phyloP scores from a whole-genome alignment of 2,888 invertebrate genomes.

The Apamea crenata region DNA sequence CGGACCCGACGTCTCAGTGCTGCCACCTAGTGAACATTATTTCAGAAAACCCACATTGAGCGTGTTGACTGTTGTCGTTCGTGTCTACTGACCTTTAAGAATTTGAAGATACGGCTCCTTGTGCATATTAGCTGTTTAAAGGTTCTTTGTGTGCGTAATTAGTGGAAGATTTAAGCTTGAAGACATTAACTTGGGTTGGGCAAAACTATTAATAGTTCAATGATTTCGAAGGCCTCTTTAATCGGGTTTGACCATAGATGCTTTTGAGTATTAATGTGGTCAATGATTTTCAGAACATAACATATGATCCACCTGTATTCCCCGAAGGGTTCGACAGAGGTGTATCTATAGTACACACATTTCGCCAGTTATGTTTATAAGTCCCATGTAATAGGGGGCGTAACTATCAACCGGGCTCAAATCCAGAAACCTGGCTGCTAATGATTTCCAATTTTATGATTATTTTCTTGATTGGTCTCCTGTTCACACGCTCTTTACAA shows the following conservation, averaged over 20 bases:
- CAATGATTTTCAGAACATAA: too few relatives aligned
- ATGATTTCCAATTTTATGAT: not conserved
- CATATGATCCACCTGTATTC: not conserved
- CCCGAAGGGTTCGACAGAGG: too few relatives aligned
- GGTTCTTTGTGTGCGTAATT: constrained; percentile 39
- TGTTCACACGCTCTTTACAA: not conserved
- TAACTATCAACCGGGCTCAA: not conserved
- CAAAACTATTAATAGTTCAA: constrained; percentile 21
- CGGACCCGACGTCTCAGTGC: not conserved
- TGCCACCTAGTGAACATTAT: not conserved
- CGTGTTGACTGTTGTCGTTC: not conserved
- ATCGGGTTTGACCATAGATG: not conserved
- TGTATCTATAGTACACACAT: not conserved
- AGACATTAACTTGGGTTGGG: not conserved
- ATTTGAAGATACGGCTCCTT: constrained; percentile 25
- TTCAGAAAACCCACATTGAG: not conserved
- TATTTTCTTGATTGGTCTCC: not conserved
- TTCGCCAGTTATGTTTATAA: not conserved
- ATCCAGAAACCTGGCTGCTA: not conserved
- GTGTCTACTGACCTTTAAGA: constrained; percentile 25
- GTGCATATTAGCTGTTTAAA: constrained; percentile 27
- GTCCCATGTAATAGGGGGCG: not conserved
- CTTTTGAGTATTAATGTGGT: not conserved
- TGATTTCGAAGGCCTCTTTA: constrained; percentile 1
- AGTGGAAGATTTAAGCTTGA: constrained; percentile 23